Evolutionary conservation across 2,113 vertebrate species (phyloP).

Genomic region (Cheilinus undulatus): DNA sequence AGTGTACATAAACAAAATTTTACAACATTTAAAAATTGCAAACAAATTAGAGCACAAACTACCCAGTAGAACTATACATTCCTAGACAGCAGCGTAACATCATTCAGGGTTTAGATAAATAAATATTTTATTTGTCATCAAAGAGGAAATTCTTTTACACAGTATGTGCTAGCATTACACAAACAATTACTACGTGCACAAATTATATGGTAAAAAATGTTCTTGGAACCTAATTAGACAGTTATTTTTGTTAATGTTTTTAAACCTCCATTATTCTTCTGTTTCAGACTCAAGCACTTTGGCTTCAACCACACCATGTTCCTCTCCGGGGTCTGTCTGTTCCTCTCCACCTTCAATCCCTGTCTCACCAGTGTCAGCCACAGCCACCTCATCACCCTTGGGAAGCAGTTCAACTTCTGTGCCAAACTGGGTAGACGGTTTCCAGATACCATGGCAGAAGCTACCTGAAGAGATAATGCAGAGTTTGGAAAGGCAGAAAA

Average conservation of each 20-base stretch:
- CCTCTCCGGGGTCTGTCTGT: neutral
- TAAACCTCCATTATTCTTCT: neutral
- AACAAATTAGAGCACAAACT: neutral
- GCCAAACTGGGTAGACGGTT: conserved; percentile 12
- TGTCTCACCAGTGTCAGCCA: neutral
- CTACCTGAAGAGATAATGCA: neutral
- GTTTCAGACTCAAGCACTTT: conserved; percentile 5
- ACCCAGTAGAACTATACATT: too few relatives aligned
- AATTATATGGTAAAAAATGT: too few relatives aligned
- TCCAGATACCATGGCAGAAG: conserved; percentile 35
- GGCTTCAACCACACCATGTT: neutral
- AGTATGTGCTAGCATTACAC: too few relatives aligned
- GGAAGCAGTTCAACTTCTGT: neutral
- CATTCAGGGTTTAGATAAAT: too few relatives aligned
- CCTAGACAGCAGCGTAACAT: too few relatives aligned
- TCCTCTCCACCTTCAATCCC: neutral
- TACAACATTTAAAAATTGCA: too few relatives aligned
- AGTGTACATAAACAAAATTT: too few relatives aligned
- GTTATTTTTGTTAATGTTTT: too few relatives aligned
- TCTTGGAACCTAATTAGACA: too few relatives aligned
- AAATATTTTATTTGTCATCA: too few relatives aligned
- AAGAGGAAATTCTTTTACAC: too few relatives aligned
- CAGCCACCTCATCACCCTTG: conserved; percentile 5
- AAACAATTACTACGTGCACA: too few relatives aligned
- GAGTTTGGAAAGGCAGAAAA: neutral